phyloP scores from a whole-genome alignment of 2,113 vertebrate genomes.

The Anthoscopus minutus region DNA sequence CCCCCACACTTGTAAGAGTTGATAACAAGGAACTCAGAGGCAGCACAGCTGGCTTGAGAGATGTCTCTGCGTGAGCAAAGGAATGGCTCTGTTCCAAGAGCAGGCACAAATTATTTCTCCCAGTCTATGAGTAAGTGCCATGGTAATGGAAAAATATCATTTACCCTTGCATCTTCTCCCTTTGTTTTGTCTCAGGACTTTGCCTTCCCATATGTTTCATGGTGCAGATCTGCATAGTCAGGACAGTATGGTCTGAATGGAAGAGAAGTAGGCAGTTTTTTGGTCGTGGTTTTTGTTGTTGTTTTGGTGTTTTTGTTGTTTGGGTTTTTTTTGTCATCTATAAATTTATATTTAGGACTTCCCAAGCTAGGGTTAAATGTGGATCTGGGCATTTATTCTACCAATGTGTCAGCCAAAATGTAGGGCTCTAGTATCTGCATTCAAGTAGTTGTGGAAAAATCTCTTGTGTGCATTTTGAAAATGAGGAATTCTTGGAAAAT shows the following conservation, averaged over 20 bases:
- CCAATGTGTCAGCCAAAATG: accelerated
- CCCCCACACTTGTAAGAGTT: neutral
- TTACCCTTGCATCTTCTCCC: neutral
- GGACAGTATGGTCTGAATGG: neutral
- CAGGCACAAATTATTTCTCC: neutral
- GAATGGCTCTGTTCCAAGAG: neutral
- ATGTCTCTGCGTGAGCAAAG: neutral
- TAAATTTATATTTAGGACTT: neutral
- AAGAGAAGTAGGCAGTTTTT: neutral
- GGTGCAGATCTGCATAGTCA: neutral
- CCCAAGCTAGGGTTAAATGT: neutral
- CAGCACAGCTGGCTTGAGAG: constrained; percentile 35
- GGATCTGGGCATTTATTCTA: neutral
- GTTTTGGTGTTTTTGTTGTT: too few species aligned
- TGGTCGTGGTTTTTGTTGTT: too few species aligned
- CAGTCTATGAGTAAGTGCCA: neutral
- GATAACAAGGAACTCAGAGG: neutral
- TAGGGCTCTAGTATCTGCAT: neutral
- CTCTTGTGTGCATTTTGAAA: neutral
- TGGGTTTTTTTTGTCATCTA: accelerated
- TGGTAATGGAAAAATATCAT: neutral
- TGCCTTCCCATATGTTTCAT: neutral
- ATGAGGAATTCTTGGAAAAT: neutral
- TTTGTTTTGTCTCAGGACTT: neutral
- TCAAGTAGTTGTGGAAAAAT: neutral